Percentiles rank a stretch among this genome's conserved stretches.
Evolutionary conservation across 2,113 vertebrate genomes (phyloP).

Genomic region (Prunella fulvescens): DNA sequence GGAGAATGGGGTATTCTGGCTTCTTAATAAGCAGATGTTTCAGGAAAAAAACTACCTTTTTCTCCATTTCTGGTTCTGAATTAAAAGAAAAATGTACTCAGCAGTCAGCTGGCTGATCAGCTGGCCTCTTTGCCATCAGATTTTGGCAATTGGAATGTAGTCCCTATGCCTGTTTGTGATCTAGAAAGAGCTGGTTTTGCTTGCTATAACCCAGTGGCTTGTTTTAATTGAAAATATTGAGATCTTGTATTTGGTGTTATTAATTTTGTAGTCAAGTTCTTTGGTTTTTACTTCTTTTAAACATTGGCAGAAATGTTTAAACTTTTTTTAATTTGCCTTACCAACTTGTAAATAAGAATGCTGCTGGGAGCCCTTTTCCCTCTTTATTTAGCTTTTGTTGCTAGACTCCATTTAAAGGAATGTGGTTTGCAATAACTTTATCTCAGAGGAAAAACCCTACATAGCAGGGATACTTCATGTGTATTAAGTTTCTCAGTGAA

Average conservation of each 20-base stretch:
- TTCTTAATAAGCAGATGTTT: not conserved
- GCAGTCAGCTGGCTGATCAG: not conserved
- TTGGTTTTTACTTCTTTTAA: not conserved
- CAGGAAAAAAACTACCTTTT: not conserved
- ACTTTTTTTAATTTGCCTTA: not conserved
- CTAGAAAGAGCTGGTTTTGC: not conserved
- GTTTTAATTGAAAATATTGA: not conserved
- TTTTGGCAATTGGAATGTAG: not conserved
- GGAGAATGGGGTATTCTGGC: not conserved
- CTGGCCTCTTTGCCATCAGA: not conserved
- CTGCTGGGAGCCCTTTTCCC: not conserved
- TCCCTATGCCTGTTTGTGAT: not conserved
- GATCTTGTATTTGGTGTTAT: not conserved
- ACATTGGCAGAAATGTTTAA: not conserved
- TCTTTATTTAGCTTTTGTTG: not conserved
- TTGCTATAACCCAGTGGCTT: not conserved
- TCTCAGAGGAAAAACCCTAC: not conserved
- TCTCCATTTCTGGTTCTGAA: not conserved
- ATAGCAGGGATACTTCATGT: not conserved
- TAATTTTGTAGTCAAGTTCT: not conserved
- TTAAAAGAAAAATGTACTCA: not conserved
- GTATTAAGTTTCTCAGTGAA: not conserved
- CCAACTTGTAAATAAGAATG: not conserved
- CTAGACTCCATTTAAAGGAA: not conserved
- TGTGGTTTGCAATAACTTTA: not conserved